Base-by-base conservation (phyloP, 2,113 vertebrate genomes). In the Thomomys bottae region DNA sequence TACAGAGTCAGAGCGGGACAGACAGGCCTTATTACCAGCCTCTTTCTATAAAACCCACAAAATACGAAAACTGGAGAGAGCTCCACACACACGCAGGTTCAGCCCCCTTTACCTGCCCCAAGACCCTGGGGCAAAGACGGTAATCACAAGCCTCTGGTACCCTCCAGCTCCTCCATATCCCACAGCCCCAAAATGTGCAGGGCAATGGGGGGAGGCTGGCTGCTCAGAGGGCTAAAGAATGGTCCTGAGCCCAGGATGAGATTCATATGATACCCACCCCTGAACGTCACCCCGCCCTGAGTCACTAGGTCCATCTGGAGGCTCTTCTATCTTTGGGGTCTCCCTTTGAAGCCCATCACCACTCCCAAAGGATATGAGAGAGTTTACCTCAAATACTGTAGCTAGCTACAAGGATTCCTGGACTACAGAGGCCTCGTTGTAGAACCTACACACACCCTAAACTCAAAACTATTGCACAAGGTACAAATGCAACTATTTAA, bases 21-120 rank as follows among this genome's bases (percentile, higher is more conserved):
- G 32, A 32, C 10, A 5, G 17, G 66, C 61, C 42, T 85, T 45
- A 34, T 66, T 61, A 17, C 30, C 75, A 75, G 79, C 59, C 26
- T 90, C 75, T 45, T 81, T 78, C 54, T 76, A 40, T 23, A 87
- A 89, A 89, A 79, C 68, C 61, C 59, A 26, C 38, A 79, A 54
- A 57, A 18, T 18, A 17, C 9, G 5, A 54, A 36, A 77, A 45
- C 32, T 15, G 15, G 84, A 80, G 32, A 82, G 20, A 34, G 32
- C 20, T 40, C 63, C 3, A 40, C 32, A 80, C 45, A 76, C 59
- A 49, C 54, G 34, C 17, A 11, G 23, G 21, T 3, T 77, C 68
- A 61, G 38, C 36, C 40, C 54, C 63, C 11, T 26, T 8, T 21
- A 32, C 67, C 63, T 24, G 2, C n/a, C 8, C 26, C n/a, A n/a